phyloP scores from a whole-genome alignment of 2,888 invertebrate species.

The Pecten maximus region DNA sequence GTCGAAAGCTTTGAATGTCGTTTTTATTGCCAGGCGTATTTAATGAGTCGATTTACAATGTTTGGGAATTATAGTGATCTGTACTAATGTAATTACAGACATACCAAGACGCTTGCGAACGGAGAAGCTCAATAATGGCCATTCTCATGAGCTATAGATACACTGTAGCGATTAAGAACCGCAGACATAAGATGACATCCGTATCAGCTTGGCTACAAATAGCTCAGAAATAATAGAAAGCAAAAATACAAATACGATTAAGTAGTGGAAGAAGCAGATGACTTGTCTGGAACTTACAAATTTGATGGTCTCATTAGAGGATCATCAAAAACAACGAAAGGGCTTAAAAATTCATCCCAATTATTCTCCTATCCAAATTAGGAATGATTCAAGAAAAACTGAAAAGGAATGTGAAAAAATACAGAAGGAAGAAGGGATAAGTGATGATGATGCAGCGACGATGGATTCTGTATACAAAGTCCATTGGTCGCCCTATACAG shows the following conservation, averaged over 20 bases:
- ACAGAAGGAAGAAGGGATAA: too few relatives aligned
- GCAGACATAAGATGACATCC: not conserved
- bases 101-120: not conserved
- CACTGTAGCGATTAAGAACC: not conserved
- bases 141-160: not conserved
- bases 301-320: too few relatives aligned
- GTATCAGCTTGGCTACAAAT: not conserved
- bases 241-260: not conserved
- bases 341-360: too few relatives aligned
- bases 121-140: not conserved
- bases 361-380: too few relatives aligned
- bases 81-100: not conserved
- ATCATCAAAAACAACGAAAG: too few relatives aligned
- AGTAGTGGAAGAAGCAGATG: not conserved
- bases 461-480: too few relatives aligned
- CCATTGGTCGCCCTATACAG: too few relatives aligned
- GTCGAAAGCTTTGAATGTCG: conserved; percentile 30
- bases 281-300: too few relatives aligned
- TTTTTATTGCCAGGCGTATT: not conserved
- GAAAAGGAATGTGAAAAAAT: too few relatives aligned
- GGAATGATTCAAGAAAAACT: too few relatives aligned
- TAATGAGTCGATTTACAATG: conserved; percentile 33
- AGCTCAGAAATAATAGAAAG: not conserved
- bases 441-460: too few relatives aligned
- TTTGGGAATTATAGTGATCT: conserved; percentile 18